Conservation (phyloP, 2,888 invertebrate species). For the Epirrhoe alternata region DNA sequence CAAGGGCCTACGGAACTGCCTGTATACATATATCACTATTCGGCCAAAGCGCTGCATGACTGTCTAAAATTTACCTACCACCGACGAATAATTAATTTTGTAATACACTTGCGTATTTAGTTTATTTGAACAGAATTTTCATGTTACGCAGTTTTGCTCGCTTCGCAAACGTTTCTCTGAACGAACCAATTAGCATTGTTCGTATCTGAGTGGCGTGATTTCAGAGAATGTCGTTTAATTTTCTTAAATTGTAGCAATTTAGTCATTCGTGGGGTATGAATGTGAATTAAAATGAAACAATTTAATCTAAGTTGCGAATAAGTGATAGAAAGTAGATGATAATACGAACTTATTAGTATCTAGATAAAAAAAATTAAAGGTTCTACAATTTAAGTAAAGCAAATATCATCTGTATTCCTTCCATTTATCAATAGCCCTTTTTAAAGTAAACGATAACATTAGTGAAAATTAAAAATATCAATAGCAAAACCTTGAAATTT, state of each 20-base stretch:
- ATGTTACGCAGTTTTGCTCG: slow-evolving; percentile 7
- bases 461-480: too few species aligned
- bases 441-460: too few species aligned
- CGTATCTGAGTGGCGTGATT: slow-evolving; percentile 7
- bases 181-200: slow-evolving; percentile 13
- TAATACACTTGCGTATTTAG: background rate
- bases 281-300: background rate
- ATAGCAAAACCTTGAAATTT: too few species aligned
- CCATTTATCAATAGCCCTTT: too few species aligned
- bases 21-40: too few species aligned
- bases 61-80: background rate
- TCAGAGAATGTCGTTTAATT: slow-evolving; percentile 5
- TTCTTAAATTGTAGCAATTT: slow-evolving; percentile 5
- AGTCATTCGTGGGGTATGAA: background rate
- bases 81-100: background rate
- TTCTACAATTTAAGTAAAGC: too few species aligned
- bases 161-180: slow-evolving; percentile 10
- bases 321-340: too few species aligned
- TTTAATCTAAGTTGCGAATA: background rate
- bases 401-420: too few species aligned
- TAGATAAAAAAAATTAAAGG: too few species aligned
- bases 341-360: too few species aligned
- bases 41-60: too few species aligned
- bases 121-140: background rate
- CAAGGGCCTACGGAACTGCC: too few species aligned